Evolutionary conservation across 2,113 vertebrate species (phyloP).

Genomic region (Neomonachus schauinslandi): DNA sequence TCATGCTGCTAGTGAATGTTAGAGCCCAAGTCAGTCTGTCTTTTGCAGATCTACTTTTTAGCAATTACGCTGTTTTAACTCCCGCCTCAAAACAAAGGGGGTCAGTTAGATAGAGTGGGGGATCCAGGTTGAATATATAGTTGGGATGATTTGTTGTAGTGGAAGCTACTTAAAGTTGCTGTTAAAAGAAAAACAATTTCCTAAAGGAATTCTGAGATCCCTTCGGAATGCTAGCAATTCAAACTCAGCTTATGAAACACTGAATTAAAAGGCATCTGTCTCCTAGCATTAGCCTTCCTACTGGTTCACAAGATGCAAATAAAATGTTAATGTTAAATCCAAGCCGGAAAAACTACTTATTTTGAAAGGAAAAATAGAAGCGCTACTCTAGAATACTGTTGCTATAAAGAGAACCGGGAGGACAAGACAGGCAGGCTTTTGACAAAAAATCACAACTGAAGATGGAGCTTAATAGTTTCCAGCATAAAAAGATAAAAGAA

Average conservation of each 20-base stretch:
- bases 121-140: not conserved
- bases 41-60: not conserved
- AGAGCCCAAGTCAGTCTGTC: not conserved
- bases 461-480: slow-evolving; percentile 16
- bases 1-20: not conserved
- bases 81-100: not conserved
- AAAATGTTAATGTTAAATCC: slow-evolving; percentile 61
- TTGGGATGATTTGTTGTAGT: slow-evolving; percentile 4
- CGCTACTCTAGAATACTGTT: slow-evolving; percentile 20
- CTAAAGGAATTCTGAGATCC: slow-evolving; percentile 35
- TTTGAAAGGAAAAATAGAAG: slow-evolving; percentile 44
- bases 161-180: not conserved
- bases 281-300: slow-evolving; percentile 26
- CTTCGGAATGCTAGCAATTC: slow-evolving; percentile 4
- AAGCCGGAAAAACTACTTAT: slow-evolving; percentile 44
- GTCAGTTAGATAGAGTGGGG: not conserved
- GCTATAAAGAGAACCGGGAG: not conserved
- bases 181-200: slow-evolving; percentile 36
- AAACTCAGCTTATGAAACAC: slow-evolving; percentile 32
- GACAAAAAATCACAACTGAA: slow-evolving; percentile 18
- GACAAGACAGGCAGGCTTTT: not conserved
- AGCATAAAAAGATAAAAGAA: slow-evolving; percentile 17
- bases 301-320: slow-evolving; percentile 57
- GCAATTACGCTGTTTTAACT: not conserved
- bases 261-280: slow-evolving; percentile 40